These are phyloP conservation scores for Xanthorhoe designata DNA, from an alignment of 2,888 invertebrate species.

Conservation along the genomic window DNA sequence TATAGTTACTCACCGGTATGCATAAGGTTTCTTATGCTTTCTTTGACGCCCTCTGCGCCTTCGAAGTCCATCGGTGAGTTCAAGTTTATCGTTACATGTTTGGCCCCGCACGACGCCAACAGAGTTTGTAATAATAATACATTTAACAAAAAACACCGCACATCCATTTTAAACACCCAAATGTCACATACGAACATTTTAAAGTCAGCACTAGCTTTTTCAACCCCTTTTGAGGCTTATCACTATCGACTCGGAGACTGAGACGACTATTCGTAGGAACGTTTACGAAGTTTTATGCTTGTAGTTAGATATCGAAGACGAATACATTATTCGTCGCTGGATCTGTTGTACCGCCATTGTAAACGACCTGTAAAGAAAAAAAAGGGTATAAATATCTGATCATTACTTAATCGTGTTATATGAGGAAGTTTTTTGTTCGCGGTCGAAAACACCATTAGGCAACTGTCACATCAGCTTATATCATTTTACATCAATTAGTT, in stretches of 20 bases:
- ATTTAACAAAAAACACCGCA: constrained; percentile 77
- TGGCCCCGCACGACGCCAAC: constrained; percentile 75
- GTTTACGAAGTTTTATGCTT: constrained; percentile 72
- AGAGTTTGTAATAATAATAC: constrained; percentile 76
- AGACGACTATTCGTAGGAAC: constrained; percentile 43
- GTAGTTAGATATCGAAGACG: constrained; percentile 75
- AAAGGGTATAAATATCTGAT: constrained; percentile 41
- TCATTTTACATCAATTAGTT: constrained; percentile 46
- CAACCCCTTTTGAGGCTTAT: constrained; percentile 44
- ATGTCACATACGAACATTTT: constrained; percentile 68
- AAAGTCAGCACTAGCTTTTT: constrained; percentile 51
- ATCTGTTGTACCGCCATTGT: constrained; percentile 74
- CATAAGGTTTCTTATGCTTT: constrained; percentile 73
- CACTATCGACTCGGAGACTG: constrained; percentile 46
- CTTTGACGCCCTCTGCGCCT: constrained; percentile 62
- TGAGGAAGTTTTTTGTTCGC: constrained; percentile 38
- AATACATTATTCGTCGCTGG: constrained; percentile 65
- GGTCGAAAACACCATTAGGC: constrained; percentile 44
- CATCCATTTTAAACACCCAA: constrained; percentile 72
- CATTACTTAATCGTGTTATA: constrained; percentile 21
- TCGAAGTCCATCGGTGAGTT: constrained; percentile 50
- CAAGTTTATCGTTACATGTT: constrained; percentile 64
- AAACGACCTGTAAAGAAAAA: constrained; percentile 73
- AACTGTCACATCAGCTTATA: constrained; percentile 52
- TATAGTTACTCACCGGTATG: constrained; percentile 73